Evolutionary conservation across 2,888 invertebrate genomes (phyloP).

Genomic region (Suillia variegata): DNA sequence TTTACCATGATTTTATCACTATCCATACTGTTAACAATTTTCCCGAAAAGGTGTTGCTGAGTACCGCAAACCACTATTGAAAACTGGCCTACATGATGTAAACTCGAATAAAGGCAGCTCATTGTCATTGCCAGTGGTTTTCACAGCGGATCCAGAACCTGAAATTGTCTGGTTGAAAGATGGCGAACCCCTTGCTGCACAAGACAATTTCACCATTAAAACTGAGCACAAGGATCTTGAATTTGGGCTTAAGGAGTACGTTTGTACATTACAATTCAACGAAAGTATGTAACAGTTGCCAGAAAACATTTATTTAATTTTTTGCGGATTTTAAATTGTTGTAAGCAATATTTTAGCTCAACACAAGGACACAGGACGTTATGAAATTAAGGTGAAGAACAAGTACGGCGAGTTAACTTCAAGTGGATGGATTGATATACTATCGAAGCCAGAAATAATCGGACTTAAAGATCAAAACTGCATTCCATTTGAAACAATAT

Average conservation of each 20-base stretch:
- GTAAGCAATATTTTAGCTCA: conserved; percentile 63
- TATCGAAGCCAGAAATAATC: conserved; percentile 79
- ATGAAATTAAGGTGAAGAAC: conserved; percentile 79
- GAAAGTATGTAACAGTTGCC: too few species aligned
- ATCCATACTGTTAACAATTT: too few species aligned
- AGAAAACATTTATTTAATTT: too few species aligned
- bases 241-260: conserved; percentile 80
- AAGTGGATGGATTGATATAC: conserved; percentile 77
- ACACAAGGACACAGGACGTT: conserved; percentile 80
- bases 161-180: conserved; percentile 85
- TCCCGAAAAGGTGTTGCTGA: conserved; percentile 81
- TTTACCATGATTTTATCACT: too few species aligned
- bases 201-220: conserved; percentile 70
- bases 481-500: conserved; percentile 77
- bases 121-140: conserved; percentile 71
- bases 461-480: conserved; percentile 75
- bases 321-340: too few species aligned
- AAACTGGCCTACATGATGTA: conserved; percentile 70
- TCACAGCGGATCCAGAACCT: conserved; percentile 89
- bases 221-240: conserved; percentile 72
- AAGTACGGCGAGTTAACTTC: conserved; percentile 78
- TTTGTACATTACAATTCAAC: conserved; percentile 77
- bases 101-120: conserved; percentile 74
- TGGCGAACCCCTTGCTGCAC: conserved; percentile 70
- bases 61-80: conserved; percentile 77